phyloP scores from a whole-genome alignment of 2,888 invertebrate genomes.

The Prenolepis imparis region DNA sequence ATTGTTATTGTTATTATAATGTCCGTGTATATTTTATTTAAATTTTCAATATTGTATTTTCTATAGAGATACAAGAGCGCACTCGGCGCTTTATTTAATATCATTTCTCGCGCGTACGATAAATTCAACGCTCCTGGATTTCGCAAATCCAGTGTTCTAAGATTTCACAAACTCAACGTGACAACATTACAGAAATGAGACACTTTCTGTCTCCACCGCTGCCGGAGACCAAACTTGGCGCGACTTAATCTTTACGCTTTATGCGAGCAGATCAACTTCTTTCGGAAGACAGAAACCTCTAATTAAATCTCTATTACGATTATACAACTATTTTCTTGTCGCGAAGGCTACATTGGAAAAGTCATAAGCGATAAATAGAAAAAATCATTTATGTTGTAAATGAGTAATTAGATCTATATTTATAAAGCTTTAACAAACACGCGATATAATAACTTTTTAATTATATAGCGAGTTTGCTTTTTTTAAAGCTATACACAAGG shows the following conservation, averaged over 20 bases:
- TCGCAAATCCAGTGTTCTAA: not conserved
- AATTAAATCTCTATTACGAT: slow-evolving; percentile 7
- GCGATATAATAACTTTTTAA: not conserved
- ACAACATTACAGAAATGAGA: not conserved
- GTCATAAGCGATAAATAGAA: not conserved
- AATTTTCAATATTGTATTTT: not conserved
- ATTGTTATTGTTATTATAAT: not conserved
- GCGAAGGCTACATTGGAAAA: not conserved
- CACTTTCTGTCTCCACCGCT: not conserved
- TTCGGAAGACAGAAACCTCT: not conserved
- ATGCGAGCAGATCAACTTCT: slow-evolving; percentile 8
- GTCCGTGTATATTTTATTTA: not conserved
- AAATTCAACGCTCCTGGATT: not conserved
- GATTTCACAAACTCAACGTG: slow-evolving; percentile 10
- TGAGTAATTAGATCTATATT: not conserved
- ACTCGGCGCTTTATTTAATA: not conserved
- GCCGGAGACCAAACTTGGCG: not conserved
- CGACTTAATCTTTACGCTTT: slow-evolving; percentile 23
- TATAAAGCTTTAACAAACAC: not conserved
- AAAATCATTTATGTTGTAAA: not conserved
- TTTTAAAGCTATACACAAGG: not conserved
- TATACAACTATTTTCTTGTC: not conserved
- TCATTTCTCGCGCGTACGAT: not conserved
- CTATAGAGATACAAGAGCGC: no score
- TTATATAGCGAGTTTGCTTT: not conserved